Evolutionary conservation across 2,888 invertebrate genomes (phyloP).

Genomic region (Thereva nobilitata): DNA sequence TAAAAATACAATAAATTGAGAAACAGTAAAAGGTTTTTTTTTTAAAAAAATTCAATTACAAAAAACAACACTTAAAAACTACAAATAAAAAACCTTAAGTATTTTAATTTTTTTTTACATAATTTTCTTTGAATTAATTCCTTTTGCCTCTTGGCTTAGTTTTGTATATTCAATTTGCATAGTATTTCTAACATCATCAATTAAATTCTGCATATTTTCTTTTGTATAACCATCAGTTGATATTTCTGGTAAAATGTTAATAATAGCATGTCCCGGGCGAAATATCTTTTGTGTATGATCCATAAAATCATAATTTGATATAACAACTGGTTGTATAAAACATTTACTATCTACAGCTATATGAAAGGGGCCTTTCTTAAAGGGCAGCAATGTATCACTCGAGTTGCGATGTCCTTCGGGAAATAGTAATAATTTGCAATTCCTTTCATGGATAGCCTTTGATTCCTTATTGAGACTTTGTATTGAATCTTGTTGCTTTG

Average conservation of each 20-base stretch:
- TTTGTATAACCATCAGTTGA: slow-evolving; percentile 66
- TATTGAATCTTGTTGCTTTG: slow-evolving; percentile 71
- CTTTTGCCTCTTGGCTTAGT: slow-evolving; percentile 57
- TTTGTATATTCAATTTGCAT: slow-evolving; percentile 70
- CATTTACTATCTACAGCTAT: slow-evolving; percentile 82
- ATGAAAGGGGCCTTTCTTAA: slow-evolving; percentile 96
- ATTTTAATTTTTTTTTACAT: neutral
- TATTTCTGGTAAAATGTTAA: slow-evolving; percentile 75
- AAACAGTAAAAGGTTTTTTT: too few species aligned
- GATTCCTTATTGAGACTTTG: slow-evolving; percentile 74
- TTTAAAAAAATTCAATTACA: too few species aligned
- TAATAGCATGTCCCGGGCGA: slow-evolving; percentile 70
- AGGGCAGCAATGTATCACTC: slow-evolving; percentile 78
- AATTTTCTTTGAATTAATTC: slow-evolving; percentile 35
- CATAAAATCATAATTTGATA: slow-evolving; percentile 80
- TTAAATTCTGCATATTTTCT: slow-evolving; percentile 67
- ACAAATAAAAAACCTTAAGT: too few species aligned
- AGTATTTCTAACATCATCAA: slow-evolving; percentile 66
- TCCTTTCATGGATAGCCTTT: slow-evolving; percentile 66
- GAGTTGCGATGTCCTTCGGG: slow-evolving; percentile 90
- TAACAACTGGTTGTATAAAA: slow-evolving; percentile 87
- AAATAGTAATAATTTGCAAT: slow-evolving; percentile 81
- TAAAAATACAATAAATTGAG: too few species aligned
- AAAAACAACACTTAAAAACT: too few species aligned
- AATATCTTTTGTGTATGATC: slow-evolving; percentile 67